These are phyloP conservation scores for Pachymerium ferrugineum DNA, from an alignment of 2,888 invertebrate species.

Conservation along the genomic window DNA sequence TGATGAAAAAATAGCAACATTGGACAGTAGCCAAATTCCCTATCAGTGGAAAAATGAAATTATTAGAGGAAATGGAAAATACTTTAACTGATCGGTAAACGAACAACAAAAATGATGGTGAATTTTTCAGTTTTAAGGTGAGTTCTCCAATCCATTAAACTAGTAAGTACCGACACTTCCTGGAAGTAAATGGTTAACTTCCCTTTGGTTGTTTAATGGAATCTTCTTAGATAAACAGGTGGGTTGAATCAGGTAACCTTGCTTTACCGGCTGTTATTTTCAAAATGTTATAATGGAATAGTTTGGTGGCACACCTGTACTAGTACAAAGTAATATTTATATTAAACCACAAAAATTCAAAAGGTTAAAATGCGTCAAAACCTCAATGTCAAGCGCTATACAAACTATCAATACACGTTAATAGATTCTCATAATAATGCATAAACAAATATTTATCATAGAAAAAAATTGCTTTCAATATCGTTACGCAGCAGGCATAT, in stretches of 20 bases:
- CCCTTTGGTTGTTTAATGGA: not conserved
- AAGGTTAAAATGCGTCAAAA: too few species aligned
- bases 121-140: slow-evolving; percentile 6
- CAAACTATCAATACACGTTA: too few species aligned
- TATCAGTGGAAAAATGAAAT: not conserved
- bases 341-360: too few species aligned
- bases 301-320: too few species aligned
- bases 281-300: too few species aligned
- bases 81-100: not conserved
- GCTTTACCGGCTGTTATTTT: not conserved
- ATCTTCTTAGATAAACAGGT: not conserved
- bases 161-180: not conserved
- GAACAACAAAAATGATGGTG: not conserved
- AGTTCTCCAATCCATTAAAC: not conserved
- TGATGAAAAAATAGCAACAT: not conserved
- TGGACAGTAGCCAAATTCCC: slow-evolving; percentile 2
- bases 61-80: not conserved
- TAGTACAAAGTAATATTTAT: too few species aligned
- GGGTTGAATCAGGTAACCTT: not conserved
- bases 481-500: too few species aligned
- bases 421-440: too few species aligned
- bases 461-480: too few species aligned
- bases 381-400: too few species aligned
- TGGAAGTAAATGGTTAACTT: not conserved
- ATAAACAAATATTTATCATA: too few species aligned